phyloP scores from a whole-genome alignment of 2,888 invertebrate genomes.

The Carcina quercana region DNA sequence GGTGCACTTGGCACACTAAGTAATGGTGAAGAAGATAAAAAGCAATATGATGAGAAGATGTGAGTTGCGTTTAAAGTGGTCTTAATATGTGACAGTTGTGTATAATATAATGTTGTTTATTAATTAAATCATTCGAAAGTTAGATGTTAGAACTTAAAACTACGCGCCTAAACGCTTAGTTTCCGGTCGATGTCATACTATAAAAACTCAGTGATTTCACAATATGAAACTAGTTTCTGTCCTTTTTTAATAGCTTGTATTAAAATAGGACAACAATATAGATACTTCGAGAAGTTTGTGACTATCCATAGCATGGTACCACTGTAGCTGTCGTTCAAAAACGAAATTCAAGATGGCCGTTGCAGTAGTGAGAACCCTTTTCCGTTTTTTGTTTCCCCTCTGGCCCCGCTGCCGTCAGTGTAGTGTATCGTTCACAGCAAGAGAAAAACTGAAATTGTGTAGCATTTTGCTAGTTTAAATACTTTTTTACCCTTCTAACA shows the following conservation, averaged over 20 bases:
- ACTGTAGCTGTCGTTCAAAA: slow-evolving; percentile 10
- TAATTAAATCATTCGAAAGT: too few relatives aligned
- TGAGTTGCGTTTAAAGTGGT: too few relatives aligned
- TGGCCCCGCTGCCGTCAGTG: slow-evolving; percentile 72
- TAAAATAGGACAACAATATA: slow-evolving; percentile 12
- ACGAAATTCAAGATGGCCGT: slow-evolving; percentile 48
- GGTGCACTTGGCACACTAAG: too few relatives aligned
- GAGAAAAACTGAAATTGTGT: slow-evolving; percentile 71
- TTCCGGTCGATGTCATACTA: background rate
- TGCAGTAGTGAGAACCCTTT: slow-evolving; percentile 66
- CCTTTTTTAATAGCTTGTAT: slow-evolving; percentile 13
- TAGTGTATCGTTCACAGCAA: slow-evolving; percentile 73
- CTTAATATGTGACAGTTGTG: too few relatives aligned
- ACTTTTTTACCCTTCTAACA: slow-evolving; percentile 71
- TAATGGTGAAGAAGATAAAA: too few relatives aligned
- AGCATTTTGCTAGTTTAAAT: slow-evolving; percentile 72
- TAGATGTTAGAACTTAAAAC: too few relatives aligned
- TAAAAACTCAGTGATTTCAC: slow-evolving; percentile 16
- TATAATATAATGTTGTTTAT: too few relatives aligned
- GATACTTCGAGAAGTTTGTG: background rate
- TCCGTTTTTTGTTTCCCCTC: slow-evolving; percentile 73
- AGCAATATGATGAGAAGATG: too few relatives aligned
- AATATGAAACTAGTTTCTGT: too few relatives aligned
- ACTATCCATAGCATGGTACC: slow-evolving; percentile 7
- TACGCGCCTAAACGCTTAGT: background rate